Percentiles rank a stretch among this genome's conserved stretches.
phyloP scores from a whole-genome alignment of 2,113 vertebrate species.

The Spea bombifrons region DNA sequence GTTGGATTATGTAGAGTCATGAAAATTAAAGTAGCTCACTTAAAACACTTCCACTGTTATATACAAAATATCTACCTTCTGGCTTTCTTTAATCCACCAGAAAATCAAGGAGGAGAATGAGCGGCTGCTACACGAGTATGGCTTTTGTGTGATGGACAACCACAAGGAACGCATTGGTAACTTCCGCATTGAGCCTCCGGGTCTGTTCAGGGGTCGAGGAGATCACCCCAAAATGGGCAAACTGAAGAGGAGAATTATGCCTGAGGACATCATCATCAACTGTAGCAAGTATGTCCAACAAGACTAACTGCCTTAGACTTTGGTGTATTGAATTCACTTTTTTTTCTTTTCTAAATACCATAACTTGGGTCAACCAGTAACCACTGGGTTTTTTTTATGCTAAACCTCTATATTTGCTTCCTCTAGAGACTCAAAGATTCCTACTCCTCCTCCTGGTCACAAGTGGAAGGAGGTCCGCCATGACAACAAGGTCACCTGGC shows the following conservation, averaged over 20 bases:
- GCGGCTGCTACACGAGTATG: slow-evolving; percentile 85
- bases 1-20: too few relatives aligned
- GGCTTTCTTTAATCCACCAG: slow-evolving; percentile 59
- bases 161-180: slow-evolving; percentile 95
- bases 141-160: slow-evolving; percentile 94
- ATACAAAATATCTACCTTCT: too few relatives aligned
- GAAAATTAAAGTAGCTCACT: too few relatives aligned
- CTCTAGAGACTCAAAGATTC: slow-evolving; percentile 86
- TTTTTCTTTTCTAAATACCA: too few relatives aligned
- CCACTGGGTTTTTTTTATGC: too few relatives aligned
- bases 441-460: slow-evolving; percentile 82
- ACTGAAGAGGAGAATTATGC: slow-evolving; percentile 89
- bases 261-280: slow-evolving; percentile 93
- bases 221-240: slow-evolving; percentile 98
- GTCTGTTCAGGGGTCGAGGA: slow-evolving; percentile 89
- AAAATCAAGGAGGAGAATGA: slow-evolving; percentile 96
- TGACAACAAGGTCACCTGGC: slow-evolving; percentile 95
- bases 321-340: too few relatives aligned
- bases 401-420: slow-evolving; percentile 9
- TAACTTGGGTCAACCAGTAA: too few relatives aligned
- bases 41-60: too few relatives aligned
- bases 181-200: slow-evolving; percentile 93
- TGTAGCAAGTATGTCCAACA: slow-evolving; percentile 85
- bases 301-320: too few relatives aligned
- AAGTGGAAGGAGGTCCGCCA: slow-evolving; percentile 93